These are phyloP conservation scores for Conomelus anceps DNA, from an alignment of 2,888 invertebrate genomes.

Conservation along the genomic window DNA sequence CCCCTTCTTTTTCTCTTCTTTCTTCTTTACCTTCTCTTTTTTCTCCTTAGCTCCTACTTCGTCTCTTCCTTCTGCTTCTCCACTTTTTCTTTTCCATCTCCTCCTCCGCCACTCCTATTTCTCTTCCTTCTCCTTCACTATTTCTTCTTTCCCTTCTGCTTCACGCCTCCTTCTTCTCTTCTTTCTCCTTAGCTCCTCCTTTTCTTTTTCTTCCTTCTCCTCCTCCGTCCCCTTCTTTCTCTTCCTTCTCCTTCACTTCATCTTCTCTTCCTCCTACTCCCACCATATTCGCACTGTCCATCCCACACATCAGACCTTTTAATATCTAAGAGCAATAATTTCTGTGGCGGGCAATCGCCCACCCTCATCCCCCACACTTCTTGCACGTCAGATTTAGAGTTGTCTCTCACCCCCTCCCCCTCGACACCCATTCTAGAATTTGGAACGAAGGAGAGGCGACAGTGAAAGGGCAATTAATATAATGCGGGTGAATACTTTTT, in stretches of 20 bases:
- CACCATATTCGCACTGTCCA: not conserved
- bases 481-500: not conserved
- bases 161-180: not conserved
- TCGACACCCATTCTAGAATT: not conserved
- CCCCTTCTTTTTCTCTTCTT: not conserved
- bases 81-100: not conserved
- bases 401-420: not conserved
- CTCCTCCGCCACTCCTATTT: not conserved
- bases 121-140: not conserved
- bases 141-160: not conserved
- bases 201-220: not conserved
- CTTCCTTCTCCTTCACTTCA: too few relatives aligned
- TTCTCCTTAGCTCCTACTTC: too few relatives aligned
- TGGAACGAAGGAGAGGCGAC: not conserved
- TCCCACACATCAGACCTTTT: not conserved
- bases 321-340: not conserved
- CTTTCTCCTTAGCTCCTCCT: not conserved
- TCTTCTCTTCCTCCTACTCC: not conserved
- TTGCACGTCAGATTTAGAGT: not conserved
- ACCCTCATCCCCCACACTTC: not conserved
- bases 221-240: not conserved
- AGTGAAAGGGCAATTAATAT: not conserved
- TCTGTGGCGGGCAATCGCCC: not conserved
- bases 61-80: too few relatives aligned
- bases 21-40: too few relatives aligned